Conservation (phyloP, 2,888 invertebrate species). For the Cryptocephalus primarius region DNA sequence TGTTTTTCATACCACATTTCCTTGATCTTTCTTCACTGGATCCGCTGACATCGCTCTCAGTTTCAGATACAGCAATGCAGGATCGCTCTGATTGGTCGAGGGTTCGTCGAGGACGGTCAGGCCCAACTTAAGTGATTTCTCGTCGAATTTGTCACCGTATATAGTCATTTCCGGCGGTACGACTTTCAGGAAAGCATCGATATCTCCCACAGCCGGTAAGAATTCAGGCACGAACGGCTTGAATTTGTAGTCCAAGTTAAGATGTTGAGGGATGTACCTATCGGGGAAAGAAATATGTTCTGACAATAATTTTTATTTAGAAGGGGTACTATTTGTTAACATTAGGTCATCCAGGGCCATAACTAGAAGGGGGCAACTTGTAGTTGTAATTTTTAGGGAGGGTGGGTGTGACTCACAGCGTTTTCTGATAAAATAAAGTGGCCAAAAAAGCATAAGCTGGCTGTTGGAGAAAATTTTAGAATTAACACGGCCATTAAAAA, state of each 20-base stretch:
- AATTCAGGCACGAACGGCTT: constrained; percentile 94
- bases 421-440: no score
- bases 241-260: constrained; percentile 80
- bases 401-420: no score
- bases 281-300: no score
- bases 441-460: no score
- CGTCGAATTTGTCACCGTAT: constrained; percentile 23
- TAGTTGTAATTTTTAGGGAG: no score
- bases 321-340: no score
- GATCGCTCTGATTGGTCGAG: constrained; percentile 87
- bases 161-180: constrained; percentile 60
- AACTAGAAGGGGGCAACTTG: no score
- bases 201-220: constrained; percentile 96
- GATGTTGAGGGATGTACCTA: constrained; percentile 87
- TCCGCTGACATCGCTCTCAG: constrained; percentile 58
- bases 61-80: constrained; percentile 86
- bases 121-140: constrained; percentile 41
- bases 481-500: no score
- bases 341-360: no score
- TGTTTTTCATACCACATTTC: constrained; percentile 14
- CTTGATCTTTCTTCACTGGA: constrained; percentile 25
- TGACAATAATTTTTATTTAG: no score
- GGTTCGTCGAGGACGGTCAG: constrained; percentile 88
- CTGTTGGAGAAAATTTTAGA: no score
- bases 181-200: constrained; percentile 95